These are phyloP conservation scores for Protaetia brevitarsis DNA, from an alignment of 1,140 invertebrate species.

Conservation along the genomic window DNA sequence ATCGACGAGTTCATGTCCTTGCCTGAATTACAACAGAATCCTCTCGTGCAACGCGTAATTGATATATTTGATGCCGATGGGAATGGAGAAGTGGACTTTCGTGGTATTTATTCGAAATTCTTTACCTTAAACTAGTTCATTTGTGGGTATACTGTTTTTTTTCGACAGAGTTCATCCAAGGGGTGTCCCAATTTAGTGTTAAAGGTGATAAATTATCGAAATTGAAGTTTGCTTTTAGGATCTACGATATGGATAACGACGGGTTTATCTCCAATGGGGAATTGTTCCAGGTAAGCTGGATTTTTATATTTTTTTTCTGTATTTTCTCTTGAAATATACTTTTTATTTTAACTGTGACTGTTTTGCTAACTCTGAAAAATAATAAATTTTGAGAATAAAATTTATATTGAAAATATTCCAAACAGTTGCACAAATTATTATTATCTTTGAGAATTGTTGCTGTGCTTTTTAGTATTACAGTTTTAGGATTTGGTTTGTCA, in stretches of 20 bases:
- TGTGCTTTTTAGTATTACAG: too few species aligned
- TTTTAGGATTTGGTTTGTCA: too few species aligned
- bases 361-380: too few species aligned
- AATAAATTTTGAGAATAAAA: too few species aligned
- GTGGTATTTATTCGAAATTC: constrained; percentile 56
- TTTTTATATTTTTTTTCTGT: too few species aligned
- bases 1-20: constrained; percentile 99
- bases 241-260: constrained; percentile 99
- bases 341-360: too few species aligned
- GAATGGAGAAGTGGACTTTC: constrained; percentile 95
- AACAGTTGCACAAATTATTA: too few species aligned
- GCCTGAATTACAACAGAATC: constrained; percentile 97
- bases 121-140: background rate
- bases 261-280: constrained; percentile 98
- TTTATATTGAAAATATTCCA: too few species aligned
- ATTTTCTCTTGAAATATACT: too few species aligned
- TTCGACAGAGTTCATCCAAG: constrained; percentile 94
- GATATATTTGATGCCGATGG: constrained; percentile 99
- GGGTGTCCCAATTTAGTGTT: constrained; percentile 98
- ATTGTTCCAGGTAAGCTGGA: constrained; percentile 78
- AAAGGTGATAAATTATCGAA: constrained; percentile 99
- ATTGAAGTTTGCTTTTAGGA: constrained; percentile 95
- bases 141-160: constrained; percentile 16
- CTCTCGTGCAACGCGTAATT: constrained; percentile 95
- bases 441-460: too few species aligned